Evolutionary conservation across 2,113 vertebrate genomes (phyloP).

Genomic region (Scomber colias): DNA sequence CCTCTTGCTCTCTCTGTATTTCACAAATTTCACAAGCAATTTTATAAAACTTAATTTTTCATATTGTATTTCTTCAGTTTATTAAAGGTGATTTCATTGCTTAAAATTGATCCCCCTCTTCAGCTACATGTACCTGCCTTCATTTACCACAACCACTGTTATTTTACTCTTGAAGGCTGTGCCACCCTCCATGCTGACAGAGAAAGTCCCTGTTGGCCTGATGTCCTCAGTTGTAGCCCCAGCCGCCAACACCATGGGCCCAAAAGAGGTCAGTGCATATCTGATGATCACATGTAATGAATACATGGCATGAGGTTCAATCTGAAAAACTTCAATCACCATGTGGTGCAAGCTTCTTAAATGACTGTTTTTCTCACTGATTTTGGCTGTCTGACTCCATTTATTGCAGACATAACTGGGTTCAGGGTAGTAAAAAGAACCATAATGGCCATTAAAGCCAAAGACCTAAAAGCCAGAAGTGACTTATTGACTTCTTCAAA

Average conservation of each 20-base stretch:
- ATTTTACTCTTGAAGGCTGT: conserved; percentile 6
- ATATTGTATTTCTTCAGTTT: neutral
- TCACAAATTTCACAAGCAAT: neutral
- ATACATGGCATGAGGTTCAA: conserved; percentile 2
- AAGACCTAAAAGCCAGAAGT: neutral
- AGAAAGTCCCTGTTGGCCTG: conserved; percentile 74
- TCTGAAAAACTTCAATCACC: neutral
- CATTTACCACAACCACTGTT: neutral
- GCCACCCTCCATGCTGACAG: conserved; percentile 73
- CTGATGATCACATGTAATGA: neutral
- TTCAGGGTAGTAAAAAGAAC: neutral
- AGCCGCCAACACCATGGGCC: conserved; percentile 82
- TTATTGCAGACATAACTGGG: neutral
- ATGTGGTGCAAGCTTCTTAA: conserved; percentile 7
- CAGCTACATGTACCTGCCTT: conserved; percentile 1
- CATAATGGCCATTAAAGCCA: neutral
- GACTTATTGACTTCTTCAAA: no score
- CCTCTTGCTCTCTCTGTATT: neutral
- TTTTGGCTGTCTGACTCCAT: neutral
- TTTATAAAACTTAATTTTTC: neutral
- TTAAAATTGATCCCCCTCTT: neutral
- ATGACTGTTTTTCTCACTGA: neutral
- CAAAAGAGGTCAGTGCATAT: conserved; percentile 81
- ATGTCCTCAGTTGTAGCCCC: conserved; percentile 87
- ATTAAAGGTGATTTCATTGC: neutral